Base-by-base conservation (phyloP, 2,888 invertebrate species). In the Drosophila macrospina region DNA sequence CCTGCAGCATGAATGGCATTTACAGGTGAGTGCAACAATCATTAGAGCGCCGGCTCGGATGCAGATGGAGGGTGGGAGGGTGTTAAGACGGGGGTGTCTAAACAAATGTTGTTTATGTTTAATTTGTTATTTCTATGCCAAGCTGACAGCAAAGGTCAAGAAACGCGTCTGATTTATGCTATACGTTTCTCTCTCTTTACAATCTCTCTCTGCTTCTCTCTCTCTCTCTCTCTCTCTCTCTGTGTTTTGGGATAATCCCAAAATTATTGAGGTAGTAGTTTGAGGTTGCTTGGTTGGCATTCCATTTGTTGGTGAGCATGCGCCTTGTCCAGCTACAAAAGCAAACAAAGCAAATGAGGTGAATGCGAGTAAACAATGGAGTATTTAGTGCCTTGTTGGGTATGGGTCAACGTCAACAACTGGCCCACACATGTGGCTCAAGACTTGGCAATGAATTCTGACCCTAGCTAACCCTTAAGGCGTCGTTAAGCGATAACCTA, bases 1-100 rank as follows among this genome's bases (percentile, higher is more conserved):
- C 90, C 91, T 92, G 91, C 92, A 92, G 91, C 92, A 90, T 90
- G 92, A 92, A 86, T 92, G 92, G 91, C 89, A 91, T 90, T 91
- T 92, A 91, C 92, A 92, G 82, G 82, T 84, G 61, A 82, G 54
- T 20, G 20, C 20, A 20, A 20, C 20, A 20, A 20, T 20, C 20
- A 20, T 20, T 20, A 20, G 20, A n/a, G n/a, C n/a, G n/a, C n/a
- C n/a, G n/a, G n/a, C n/a, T n/a, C 20, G 20, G 1, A 2, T 20
- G 20, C 20, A 1, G 20, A 20, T 2, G 20, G 20, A 20, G 20
- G 1, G 20, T n/a, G 20, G 20, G 20, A 20, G 20, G 20, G n/a
- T n/a, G n/a, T n/a, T n/a, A 20, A 3, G 20, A 20, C 20, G 50
- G 16, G 7, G 2, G 39, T 13, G 34, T 11, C 36, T 8, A 3